Evolutionary conservation across 1,140 invertebrate genomes (phyloP).

Genomic region (Venturia canescens): DNA sequence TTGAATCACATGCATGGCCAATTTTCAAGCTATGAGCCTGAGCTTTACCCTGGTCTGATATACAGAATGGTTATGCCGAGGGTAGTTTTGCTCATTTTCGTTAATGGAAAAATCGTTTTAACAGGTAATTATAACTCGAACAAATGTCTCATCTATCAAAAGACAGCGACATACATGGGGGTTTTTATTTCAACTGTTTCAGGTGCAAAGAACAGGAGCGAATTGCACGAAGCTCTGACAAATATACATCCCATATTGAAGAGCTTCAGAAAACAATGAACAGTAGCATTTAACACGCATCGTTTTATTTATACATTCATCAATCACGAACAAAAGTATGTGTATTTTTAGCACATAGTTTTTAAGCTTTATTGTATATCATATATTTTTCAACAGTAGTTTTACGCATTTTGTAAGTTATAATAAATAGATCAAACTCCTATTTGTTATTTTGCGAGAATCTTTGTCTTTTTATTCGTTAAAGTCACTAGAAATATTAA

Average conservation of each 20-base stretch:
- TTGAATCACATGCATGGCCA: conserved; percentile 96
- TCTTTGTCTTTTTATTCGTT: too few species aligned
- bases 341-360: too few species aligned
- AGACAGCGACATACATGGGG: not conserved
- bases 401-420: too few species aligned
- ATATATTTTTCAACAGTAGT: too few species aligned
- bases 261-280: conserved; percentile 92
- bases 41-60: conserved; percentile 97
- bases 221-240: conserved; percentile 96
- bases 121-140: conserved; percentile 87
- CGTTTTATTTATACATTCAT: conserved; percentile 1
- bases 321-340: not conserved
- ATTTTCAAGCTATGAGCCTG: conserved; percentile 92
- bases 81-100: conserved; percentile 97
- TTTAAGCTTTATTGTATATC: too few species aligned
- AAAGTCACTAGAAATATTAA: too few species aligned
- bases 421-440: too few species aligned
- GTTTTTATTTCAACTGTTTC: conserved; percentile 69
- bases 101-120: conserved; percentile 97
- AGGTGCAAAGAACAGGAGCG: conserved; percentile 95
- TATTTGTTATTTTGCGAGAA: too few species aligned
- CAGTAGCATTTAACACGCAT: conserved; percentile 57
- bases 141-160: too few species aligned
- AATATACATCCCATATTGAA: conserved; percentile 98
- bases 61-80: conserved; percentile 98